These are phyloP conservation scores for Clepsis dumicolana DNA, from an alignment of 2,888 invertebrate species.

Conservation along the genomic window DNA sequence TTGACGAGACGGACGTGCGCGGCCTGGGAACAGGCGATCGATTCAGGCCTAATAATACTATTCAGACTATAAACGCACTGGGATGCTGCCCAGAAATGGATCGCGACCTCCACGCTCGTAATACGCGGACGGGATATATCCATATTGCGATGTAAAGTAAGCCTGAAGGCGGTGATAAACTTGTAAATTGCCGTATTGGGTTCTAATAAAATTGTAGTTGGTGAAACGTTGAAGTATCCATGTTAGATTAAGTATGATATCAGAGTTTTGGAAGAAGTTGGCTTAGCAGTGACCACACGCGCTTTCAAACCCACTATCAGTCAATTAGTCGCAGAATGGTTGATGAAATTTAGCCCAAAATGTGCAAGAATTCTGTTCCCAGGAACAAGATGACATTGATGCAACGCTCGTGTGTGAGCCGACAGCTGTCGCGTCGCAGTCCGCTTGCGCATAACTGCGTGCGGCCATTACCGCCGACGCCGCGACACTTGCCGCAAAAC, in stretches of 20 bases:
- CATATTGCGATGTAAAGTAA: not conserved
- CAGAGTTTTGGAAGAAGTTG: not conserved
- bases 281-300: not conserved
- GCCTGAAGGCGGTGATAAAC: not conserved
- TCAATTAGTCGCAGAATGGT: not conserved
- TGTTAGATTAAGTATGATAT: not conserved
- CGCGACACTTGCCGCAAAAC: not conserved
- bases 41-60: not conserved
- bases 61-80: not conserved
- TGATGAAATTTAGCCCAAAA: not conserved
- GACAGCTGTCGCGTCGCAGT: not conserved
- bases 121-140: not conserved
- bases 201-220: no score
- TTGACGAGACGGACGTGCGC: slow-evolving; percentile 30
- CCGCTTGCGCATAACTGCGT: not conserved
- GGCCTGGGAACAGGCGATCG: not conserved
- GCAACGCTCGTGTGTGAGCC: not conserved
- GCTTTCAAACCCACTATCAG: not conserved
- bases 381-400: not conserved
- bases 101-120: not conserved
- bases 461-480: not conserved
- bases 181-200: not conserved
- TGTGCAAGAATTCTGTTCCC: not conserved
- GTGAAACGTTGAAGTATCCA: no score
- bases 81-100: not conserved